phyloP scores from a whole-genome alignment of 1,140 invertebrate species.

The Watersipora subatra region DNA sequence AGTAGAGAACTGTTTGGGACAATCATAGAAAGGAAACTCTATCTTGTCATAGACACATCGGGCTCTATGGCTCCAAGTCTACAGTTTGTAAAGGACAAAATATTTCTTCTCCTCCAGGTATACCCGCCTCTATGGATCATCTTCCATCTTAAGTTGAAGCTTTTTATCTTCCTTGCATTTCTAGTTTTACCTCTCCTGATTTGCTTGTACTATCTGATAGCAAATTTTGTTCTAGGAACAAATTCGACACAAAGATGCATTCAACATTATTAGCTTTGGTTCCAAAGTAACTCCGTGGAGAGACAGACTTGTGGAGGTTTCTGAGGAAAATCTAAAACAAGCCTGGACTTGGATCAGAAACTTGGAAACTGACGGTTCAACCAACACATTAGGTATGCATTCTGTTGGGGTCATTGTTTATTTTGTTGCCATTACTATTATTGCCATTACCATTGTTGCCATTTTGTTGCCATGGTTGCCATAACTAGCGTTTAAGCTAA shows the following conservation, averaged over 20 bases:
- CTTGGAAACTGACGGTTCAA: constrained; percentile 35
- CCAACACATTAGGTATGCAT: constrained; percentile 32
- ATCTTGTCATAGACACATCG: constrained; percentile 37
- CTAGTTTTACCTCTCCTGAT: too few relatives aligned
- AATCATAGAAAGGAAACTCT: constrained; percentile 37
- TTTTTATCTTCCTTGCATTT: too few relatives aligned
- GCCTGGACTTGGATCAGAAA: constrained; percentile 37
- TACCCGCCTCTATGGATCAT: too few relatives aligned
- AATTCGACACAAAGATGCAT: constrained; percentile 34
- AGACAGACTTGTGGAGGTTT: constrained; percentile 34
- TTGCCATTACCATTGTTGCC: too few relatives aligned
- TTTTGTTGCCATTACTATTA: too few relatives aligned
- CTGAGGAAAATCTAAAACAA: constrained; percentile 25
- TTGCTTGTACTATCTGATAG: background rate
- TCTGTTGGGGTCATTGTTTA: too few relatives aligned
- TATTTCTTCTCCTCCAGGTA: constrained; percentile 37
- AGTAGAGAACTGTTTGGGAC: constrained; percentile 39
- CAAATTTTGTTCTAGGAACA: constrained; percentile 27
- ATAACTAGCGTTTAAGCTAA: too few relatives aligned
- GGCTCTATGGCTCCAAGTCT: constrained; percentile 36
- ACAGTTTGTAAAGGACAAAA: constrained; percentile 36
- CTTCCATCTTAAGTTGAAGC: too few relatives aligned
- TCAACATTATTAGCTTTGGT: constrained; percentile 37
- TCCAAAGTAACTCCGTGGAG: constrained; percentile 28
- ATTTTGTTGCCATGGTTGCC: too few relatives aligned